Evolutionary conservation across 37 sponge, comb jelly and placozoan species (phyloP), one percentile per base, ranked within the genome.

Genomic region (Cladorhizidae sp.): DNA sequence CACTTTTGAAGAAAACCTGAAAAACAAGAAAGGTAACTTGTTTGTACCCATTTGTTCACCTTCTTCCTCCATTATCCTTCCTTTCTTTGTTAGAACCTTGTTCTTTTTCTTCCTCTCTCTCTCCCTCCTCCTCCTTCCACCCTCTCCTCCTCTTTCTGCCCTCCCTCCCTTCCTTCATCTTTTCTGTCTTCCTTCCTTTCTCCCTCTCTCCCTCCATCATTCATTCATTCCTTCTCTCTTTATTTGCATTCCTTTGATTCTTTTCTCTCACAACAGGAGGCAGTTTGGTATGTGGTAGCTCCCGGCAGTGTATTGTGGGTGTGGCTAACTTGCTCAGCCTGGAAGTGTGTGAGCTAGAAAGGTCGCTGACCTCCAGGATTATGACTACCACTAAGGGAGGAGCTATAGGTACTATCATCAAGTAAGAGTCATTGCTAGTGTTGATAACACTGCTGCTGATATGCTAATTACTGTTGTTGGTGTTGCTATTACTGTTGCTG

Each of bases 351-450:
- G 94, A 95, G 20, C 59, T 98, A 42, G 57, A 79, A 51, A 80
- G 86, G 23, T 70, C 90, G 0, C 91, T 98, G 2, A 93, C 93
- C 31, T 86, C 93, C 32, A 85, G 98, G 11, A 89, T 98, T 56
- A 98, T 98, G 98, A 90, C 91, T 56, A 95, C 98, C 62, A 86
- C 91, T 25, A 90, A 91, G 76, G 86, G 90, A 36, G 96, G 96
- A 18, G 74, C 82, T 6, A 83, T 96, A n/a, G 98, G 98, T 12
- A 98, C 98, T 31, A 86, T 95, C 39, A 91, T 91, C 67, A 85
- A 91, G 91, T 91, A 69, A 86, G 86, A 36, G n/a, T n/a, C n/a
- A n/a, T n/a, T n/a, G n/a, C n/a, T n/a, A n/a, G n/a, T n/a, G n/a
- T n/a, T 45, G 49, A 12, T 45, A 45, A 5, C 9, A 9, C 9